Base-by-base conservation (phyloP, 2,113 vertebrate species). In the Megalops atlanticus region DNA sequence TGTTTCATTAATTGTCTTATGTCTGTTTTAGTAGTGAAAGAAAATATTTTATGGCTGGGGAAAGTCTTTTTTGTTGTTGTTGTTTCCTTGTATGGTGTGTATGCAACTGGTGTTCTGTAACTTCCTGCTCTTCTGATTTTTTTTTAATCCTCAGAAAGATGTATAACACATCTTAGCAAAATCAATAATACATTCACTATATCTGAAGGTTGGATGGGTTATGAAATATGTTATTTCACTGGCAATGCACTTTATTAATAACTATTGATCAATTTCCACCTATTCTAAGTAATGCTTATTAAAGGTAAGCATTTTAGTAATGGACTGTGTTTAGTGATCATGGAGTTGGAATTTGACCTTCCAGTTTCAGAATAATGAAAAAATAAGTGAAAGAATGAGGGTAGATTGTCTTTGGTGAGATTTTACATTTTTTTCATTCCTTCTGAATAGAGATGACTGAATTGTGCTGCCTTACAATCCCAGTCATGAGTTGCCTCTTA, bases 401-500 rank as follows among this genome's bases (percentile, higher is more conserved):
- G 41, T 58, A 8, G 74, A 54, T 78, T 82, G 43, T 68, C 81
- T 81, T 71, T 43, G 45, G 69, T 82, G 38, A 58, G 33, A 74
- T 49, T 47, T 24, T 18, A 15, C 39, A 12, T 47, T 31, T 40
- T 18, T 64, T 40, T 78, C 38, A 38, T 47, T 31, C 54, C 39
- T 82, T 31, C 2, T n/a, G n/a, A n/a, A n/a, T n/a, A n/a, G n/a
- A n/a, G n/a, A n/a, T n/a, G n/a, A n/a, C n/a, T n/a, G 11, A 78
- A 83, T 87, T 45, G 81, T 43, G 80, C 79, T 83, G 83, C 82
- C 86, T 68, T 83, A 86, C 85, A 88, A 90, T 85, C 88, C 86
- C 86, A 78, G 82, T 88, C 90, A 84, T 92, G 88, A 89, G 91
- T 92, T 94, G 91, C 90, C 91, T 92, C 90, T 93, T 89, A 93